A percentile compares a stretch with the other conserved stretches of the same genome.
Evolutionary conservation across 2,888 invertebrate species (phyloP).

Genomic region (Leptinotarsa juncta): DNA sequence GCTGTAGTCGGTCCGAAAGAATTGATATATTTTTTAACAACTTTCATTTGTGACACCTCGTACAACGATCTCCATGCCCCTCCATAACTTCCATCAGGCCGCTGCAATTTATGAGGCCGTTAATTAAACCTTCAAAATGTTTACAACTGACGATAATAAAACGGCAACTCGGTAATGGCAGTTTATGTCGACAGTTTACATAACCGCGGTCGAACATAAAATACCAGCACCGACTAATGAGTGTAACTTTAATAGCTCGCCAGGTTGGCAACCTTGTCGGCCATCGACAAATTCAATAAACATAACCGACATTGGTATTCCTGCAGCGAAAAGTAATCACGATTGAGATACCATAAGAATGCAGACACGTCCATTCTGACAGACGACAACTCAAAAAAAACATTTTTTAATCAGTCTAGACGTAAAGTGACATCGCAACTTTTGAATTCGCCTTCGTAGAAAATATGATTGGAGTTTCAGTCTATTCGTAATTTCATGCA

Average conservation of each 20-base stretch:
- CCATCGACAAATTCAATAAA: constrained; percentile 37
- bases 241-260: constrained; percentile 46
- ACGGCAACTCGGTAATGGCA: constrained; percentile 51
- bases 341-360: constrained; percentile 38
- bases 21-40: no score
- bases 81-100: constrained; percentile 41
- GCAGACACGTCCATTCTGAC: constrained; percentile 37
- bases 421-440: no score
- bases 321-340: constrained; percentile 38
- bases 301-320: constrained; percentile 38
- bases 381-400: not conserved
- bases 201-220: constrained; percentile 48
- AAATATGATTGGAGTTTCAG: no score
- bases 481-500: no score
- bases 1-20: no score
- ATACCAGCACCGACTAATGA: constrained; percentile 49
- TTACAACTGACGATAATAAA: constrained; percentile 55
- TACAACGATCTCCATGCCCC: not conserved
- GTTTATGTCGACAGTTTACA: constrained; percentile 51
- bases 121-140: constrained; percentile 57
- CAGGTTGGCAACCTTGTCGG: constrained; percentile 38
- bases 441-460: no score
- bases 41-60: constrained; percentile 8
- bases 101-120: constrained; percentile 50
- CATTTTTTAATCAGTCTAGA: no score